These are phyloP conservation scores for Reticulitermes lucifugus DNA, from an alignment of 2,888 invertebrate genomes.

Conservation along the genomic window DNA sequence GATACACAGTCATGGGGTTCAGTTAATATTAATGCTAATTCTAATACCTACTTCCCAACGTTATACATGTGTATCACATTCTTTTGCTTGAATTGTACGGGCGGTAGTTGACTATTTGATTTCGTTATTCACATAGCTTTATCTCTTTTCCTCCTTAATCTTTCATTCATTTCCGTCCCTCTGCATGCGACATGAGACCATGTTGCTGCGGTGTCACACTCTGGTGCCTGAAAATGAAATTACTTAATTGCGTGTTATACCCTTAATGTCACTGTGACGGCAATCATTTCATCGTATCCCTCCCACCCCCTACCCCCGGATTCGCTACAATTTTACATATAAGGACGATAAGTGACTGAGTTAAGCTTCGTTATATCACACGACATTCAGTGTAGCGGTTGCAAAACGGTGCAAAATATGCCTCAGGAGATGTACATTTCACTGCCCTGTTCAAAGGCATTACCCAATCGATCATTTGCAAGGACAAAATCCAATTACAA, in stretches of 20 bases:
- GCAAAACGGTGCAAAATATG: not conserved
- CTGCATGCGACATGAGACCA: slow-evolving; percentile 33
- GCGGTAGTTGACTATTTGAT: slow-evolving; percentile 39
- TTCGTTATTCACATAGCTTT: slow-evolving; percentile 36
- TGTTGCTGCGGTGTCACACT: slow-evolving; percentile 47
- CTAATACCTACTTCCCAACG: not conserved
- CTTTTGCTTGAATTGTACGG: slow-evolving; percentile 28
- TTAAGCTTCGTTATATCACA: not conserved
- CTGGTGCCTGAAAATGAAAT: slow-evolving; percentile 48
- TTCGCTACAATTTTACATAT: slow-evolving; percentile 18
- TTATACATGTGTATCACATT: not conserved
- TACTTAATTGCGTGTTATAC: slow-evolving; percentile 40
- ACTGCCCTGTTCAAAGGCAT: not conserved
- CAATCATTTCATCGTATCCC: slow-evolving; percentile 17
- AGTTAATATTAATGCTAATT: too few relatives aligned
- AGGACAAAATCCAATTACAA: too few relatives aligned
- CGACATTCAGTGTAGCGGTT: not conserved
- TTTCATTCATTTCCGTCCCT: slow-evolving; percentile 34
- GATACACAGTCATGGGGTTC: too few relatives aligned
- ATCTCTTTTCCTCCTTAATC: not conserved
- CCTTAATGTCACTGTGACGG: slow-evolving; percentile 40
- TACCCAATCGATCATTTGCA: too few relatives aligned
- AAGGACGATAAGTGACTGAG: slow-evolving; percentile 12
- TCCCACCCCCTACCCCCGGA: not conserved
- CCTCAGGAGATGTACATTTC: not conserved